These are phyloP conservation scores for Phrixothrix hirtus DNA, from an alignment of 2,888 invertebrate species.

Conservation along the genomic window DNA sequence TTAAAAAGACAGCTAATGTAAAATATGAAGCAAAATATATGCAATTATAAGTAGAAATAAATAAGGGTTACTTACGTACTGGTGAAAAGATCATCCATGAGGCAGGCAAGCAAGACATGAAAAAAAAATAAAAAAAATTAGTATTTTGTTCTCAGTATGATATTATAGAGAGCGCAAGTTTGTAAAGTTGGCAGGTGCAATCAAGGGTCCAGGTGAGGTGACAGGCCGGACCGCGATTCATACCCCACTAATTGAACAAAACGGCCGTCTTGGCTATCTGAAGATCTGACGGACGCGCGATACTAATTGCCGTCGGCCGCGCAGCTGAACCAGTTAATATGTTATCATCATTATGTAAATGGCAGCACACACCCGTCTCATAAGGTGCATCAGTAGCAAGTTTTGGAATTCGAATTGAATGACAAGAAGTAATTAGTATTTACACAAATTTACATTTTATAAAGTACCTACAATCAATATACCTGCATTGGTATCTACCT, in stretches of 20 bases:
- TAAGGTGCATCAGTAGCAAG: slow-evolving; percentile 34
- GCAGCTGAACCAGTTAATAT: slow-evolving; percentile 54
- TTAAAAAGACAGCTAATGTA: neutral
- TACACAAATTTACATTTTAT: neutral
- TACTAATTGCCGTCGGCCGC: slow-evolving; percentile 50
- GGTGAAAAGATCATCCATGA: neutral
- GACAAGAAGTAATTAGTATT: slow-evolving; percentile 4
- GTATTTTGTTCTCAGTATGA: neutral
- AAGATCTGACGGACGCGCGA: slow-evolving; percentile 44
- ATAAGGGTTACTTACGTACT: slow-evolving; percentile 22
- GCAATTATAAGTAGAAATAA: neutral
- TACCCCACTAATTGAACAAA: slow-evolving; percentile 47
- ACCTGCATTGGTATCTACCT: no score
- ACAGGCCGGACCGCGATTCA: slow-evolving; percentile 46
- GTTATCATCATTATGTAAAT: slow-evolving; percentile 56
- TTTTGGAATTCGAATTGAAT: slow-evolving; percentile 2
- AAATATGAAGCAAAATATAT: no score
- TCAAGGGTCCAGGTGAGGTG: slow-evolving; percentile 41
- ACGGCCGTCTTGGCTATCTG: slow-evolving; percentile 40
- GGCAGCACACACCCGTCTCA: slow-evolving; percentile 39
- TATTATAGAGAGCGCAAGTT: neutral
- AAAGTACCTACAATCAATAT: no score
- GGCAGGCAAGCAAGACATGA: neutral
- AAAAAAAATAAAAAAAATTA: neutral
- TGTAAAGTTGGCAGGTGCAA: slow-evolving; percentile 39